Percentiles rank a stretch among this genome's conserved stretches.
phyloP scores from a whole-genome alignment of 1,140 invertebrate genomes.

The Holcopasites calliopsidis region DNA sequence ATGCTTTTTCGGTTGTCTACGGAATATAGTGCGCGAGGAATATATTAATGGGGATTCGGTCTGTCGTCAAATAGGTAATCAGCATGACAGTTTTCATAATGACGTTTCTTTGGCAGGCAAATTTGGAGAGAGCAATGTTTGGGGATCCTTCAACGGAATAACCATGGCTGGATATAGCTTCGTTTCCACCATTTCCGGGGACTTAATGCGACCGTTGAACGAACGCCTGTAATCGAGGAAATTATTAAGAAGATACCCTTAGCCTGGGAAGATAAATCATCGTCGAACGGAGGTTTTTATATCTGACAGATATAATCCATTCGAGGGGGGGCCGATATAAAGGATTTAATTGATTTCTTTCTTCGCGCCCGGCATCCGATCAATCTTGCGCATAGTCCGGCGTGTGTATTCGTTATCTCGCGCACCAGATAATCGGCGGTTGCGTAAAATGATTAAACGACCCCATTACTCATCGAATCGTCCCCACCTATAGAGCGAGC shows the following conservation, averaged over 20 bases:
- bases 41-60: too few species aligned
- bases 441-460: conserved; percentile 39
- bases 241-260: conserved; percentile 33
- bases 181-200: neutral
- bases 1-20: too few species aligned
- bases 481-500: neutral
- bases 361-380: neutral
- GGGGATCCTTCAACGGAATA: neutral
- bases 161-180: neutral
- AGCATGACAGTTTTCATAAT: too few species aligned
- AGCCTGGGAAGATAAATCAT: conserved; percentile 27
- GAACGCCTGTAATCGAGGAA: conserved; percentile 7
- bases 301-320: conserved; percentile 10
- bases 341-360: conserved; percentile 46
- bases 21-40: too few species aligned
- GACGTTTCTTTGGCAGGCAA: too few species aligned
- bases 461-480: conserved; percentile 36
- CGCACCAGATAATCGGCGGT: conserved; percentile 35
- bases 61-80: too few species aligned
- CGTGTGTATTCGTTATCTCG: conserved; percentile 31
- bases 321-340: neutral
- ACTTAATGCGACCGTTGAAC: neutral
- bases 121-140: too few species aligned
- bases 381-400: conserved; percentile 11
- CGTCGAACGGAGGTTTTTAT: conserved; percentile 26